Conservation (phyloP, 2,113 vertebrate genomes). For the Motacilla alba region DNA sequence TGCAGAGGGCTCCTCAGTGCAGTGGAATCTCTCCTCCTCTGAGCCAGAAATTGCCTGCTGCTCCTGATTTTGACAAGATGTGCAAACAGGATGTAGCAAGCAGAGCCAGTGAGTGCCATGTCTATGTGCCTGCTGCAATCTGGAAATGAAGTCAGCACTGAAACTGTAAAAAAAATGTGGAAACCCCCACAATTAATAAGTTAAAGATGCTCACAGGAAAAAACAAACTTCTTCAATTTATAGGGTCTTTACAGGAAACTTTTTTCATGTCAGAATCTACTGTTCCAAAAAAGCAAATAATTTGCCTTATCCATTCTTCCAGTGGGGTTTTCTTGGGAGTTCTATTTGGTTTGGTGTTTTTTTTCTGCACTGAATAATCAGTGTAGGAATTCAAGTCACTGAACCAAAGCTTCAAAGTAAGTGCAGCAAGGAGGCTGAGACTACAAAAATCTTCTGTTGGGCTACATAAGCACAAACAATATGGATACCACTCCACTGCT, state of each 20-base stretch:
- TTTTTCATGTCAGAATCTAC: background rate
- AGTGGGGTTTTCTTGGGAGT: background rate
- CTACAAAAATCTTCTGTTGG: background rate
- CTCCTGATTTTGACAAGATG: background rate
- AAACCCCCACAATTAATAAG: background rate
- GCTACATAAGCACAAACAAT: background rate
- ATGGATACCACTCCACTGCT: background rate
- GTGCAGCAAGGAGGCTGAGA: background rate
- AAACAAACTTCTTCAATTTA: background rate
- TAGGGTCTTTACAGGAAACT: background rate
- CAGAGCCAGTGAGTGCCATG: background rate
- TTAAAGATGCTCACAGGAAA: background rate
- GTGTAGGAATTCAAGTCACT: background rate
- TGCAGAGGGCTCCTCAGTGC: background rate
- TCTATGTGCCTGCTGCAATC: background rate
- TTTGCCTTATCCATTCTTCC: background rate
- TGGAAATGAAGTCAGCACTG: background rate
- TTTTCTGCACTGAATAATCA: background rate
- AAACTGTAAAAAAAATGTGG: background rate
- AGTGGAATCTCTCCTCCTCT: background rate
- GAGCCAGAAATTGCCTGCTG: background rate
- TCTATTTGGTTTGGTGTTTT: background rate
- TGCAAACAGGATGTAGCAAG: background rate
- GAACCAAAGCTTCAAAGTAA: background rate
- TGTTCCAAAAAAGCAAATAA: background rate